Evolutionary conservation across 1,140 invertebrate species (phyloP), one percentile per base, ranked within the genome.

Genomic region (Antheraea mylitta): DNA sequence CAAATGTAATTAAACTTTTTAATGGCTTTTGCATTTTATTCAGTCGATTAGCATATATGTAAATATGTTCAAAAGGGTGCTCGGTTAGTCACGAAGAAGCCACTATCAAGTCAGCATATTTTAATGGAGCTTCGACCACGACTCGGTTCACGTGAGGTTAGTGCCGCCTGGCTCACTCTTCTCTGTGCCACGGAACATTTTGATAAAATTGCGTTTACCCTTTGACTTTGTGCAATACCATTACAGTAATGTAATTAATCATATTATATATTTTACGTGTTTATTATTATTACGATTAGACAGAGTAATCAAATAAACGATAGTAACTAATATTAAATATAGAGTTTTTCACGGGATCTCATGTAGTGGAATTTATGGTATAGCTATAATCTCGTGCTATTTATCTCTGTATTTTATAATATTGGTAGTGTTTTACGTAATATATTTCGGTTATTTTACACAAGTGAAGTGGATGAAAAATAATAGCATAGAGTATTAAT

Each of bases 81-180:
- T 73, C 70, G 61, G 71, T 73, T 74, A 58, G 38, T 58, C 67
- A 67, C 61, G 45, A 65, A 67, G 58, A 69, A 72, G 73, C 69
- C 66, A 71, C 58, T 66, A 65, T 19, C 19, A 30, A 65, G 75
- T 81, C 79, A 79, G 79, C 79, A 70, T 48, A 72, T 74, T 81
- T 75, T 77, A 81, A 81, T 81, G 67, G 72, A 62, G 69, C 63
- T 68, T 30, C 67, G 67, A 36, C 62, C 58, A 59, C 59, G 48
- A 48, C 45, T 63, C 10, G 45, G n/a, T 42, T 64, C 18, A 64
- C 38, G n/a, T 37, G n/a, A 42, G 60, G 38, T 53, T 53, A 53
- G 45, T 53, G 45, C 45, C 45, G 45, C 45, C 45, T 53, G 45
- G 16, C 38, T 42, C 11, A 61, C 18, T 13, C 5, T 22, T 22